Conservation (phyloP, 2,113 vertebrate genomes). For the Bos javanicus region DNA sequence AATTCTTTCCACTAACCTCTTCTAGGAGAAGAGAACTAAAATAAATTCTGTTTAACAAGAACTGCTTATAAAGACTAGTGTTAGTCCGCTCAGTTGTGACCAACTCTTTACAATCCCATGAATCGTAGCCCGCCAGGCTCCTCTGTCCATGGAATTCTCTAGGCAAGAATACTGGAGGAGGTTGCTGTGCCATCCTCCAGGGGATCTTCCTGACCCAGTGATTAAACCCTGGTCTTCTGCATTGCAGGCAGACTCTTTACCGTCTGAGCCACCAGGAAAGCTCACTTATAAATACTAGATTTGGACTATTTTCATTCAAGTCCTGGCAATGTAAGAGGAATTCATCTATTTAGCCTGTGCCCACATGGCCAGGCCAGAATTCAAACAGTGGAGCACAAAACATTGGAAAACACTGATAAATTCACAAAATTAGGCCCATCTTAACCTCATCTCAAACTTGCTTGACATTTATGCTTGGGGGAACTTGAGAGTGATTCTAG, state of each 20-base stretch:
- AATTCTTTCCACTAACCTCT: neutral
- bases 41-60: slow-evolving; percentile 1
- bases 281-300: neutral
- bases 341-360: neutral
- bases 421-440: neutral
- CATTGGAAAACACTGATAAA: neutral
- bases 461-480: neutral
- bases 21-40: neutral
- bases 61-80: neutral
- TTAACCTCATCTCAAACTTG: neutral
- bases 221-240: neutral
- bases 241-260: neutral
- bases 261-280: neutral
- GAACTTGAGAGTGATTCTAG: neutral
- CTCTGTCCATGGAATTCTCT: neutral
- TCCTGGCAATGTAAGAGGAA: neutral
- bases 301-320: slow-evolving; percentile 27
- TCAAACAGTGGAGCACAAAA: neutral
- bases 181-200: neutral
- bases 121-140: neutral
- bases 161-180: neutral
- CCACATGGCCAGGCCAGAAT: neutral
- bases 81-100: neutral
- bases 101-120: neutral
- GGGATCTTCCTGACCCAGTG: neutral